phyloP scores from a whole-genome alignment of 2,888 invertebrate genomes.

The Endomychus coccineus region DNA sequence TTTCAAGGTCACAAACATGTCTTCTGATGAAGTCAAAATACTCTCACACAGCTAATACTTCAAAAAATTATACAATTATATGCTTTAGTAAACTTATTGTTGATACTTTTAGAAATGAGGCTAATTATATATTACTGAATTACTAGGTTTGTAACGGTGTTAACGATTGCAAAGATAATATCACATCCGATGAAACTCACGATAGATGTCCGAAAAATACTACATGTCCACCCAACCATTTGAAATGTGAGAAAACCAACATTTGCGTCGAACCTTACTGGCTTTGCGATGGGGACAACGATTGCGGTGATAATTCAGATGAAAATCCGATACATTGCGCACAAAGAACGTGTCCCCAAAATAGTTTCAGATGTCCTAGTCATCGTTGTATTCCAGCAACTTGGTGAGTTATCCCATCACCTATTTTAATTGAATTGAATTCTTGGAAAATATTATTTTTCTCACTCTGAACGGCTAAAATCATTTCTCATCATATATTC shows the following conservation, averaged over 20 bases:
- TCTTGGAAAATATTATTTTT: not conserved
- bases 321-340: conserved; percentile 87
- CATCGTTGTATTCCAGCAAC: conserved; percentile 92
- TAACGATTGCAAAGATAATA: conserved; percentile 89
- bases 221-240: conserved; percentile 82
- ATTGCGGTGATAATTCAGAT: conserved; percentile 91
- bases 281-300: conserved; percentile 96
- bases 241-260: conserved; percentile 89
- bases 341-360: conserved; percentile 80
- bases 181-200: conserved; percentile 85
- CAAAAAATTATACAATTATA: not conserved
- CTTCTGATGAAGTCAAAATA: no score
- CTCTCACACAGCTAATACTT: no score
- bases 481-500: not conserved
- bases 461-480: no score
- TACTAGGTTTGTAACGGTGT: conserved; percentile 75
- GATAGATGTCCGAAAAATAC: conserved; percentile 80
- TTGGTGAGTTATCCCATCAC: conserved; percentile 47
- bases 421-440: not conserved
- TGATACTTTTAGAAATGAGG: not conserved
- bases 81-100: not conserved
- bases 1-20: no score
- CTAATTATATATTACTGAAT: not conserved
- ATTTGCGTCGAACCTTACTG: conserved; percentile 97
- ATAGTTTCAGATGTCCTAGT: conserved; percentile 88